Base-by-base conservation (phyloP, 2,113 vertebrate species). In the Cynopterus brachyotis region DNA sequence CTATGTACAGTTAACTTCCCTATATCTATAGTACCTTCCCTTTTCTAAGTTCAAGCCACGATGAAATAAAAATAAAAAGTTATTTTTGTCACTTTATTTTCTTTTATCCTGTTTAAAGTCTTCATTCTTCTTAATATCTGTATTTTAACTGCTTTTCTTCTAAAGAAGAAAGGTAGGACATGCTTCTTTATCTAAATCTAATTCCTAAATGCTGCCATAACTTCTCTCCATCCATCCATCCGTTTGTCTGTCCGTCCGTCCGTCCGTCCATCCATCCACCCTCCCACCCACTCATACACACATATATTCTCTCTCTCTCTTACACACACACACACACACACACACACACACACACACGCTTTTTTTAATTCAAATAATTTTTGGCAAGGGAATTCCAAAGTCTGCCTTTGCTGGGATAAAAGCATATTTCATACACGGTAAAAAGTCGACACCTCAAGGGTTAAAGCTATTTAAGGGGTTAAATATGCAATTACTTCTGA, bases 391-490 rank as follows among this genome's bases (percentile, higher is more conserved):
- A 95, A 96, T 72, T 79, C 0, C 16, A 89, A 82, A 4, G 95
- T 96, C 90, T 97, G 95, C 96, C 96, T 98, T 97, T 94, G 95
- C 64, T 11, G 62, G 83, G 97, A 97, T 94, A 82, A 97, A 97
- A 98, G 94, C 95, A 97, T 95, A 97, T 64, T 0, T 62, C 90
- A 86, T 9, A 89, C 37, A 16, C 35, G 64, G n/a, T 92, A 91
- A 90, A 67, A 95, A 97, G 97, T 96, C 87, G 97, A 97, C 89
- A 95, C 79, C 4, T 96, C 85, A 64, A 97, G 98, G 97, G 98
- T 98, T 98, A 98, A 98, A 98, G 82, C 98, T 98, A 96, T 98
- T 98, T 98, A 98, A 98, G 97, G 98, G 98, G 98, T 98, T 99
- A 99, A 99, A 98, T 98, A 98, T 98, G 98, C 98, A 98, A 98